These are phyloP conservation scores for Babylonia areolata DNA, from an alignment of 1,140 invertebrate species.

Conservation along the genomic window DNA sequence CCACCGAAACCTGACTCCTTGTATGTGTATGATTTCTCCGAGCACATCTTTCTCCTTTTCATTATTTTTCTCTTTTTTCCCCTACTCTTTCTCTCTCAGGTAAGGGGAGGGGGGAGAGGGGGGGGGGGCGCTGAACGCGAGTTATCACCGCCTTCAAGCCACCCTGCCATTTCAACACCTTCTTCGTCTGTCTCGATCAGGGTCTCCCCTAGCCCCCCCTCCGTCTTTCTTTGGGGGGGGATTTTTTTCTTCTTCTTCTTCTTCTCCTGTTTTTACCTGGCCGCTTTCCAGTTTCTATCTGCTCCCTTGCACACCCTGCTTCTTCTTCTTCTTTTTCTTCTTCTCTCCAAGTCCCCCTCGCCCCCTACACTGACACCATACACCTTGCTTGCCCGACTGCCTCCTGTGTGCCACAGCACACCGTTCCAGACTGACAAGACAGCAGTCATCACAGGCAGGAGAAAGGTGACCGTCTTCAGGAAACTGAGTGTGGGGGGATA, in stretches of 20 bases:
- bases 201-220: not conserved
- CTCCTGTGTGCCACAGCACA: too few species aligned
- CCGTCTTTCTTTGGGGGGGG: not conserved
- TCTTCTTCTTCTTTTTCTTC: not conserved
- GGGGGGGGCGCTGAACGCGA: too few species aligned
- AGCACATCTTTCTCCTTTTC: not conserved
- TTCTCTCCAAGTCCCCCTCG: too few species aligned
- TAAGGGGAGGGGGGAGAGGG: too few species aligned
- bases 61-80: not conserved
- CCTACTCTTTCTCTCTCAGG: not conserved
- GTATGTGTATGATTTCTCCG: not conserved
- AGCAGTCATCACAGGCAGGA: too few species aligned
- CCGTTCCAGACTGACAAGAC: too few species aligned
- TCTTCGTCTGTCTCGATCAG: slow-evolving; percentile 3
- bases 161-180: too few species aligned
- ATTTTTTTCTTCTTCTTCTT: not conserved
- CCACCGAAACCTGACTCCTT: not conserved
- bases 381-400: too few species aligned
- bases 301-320: not conserved
- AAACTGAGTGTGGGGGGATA: too few species aligned
- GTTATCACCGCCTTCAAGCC: too few species aligned
- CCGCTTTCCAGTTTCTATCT: not conserved
- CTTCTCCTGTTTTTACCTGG: not conserved
- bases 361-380: too few species aligned
- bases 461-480: too few species aligned